A percentile compares a stretch with the other conserved stretches of the same genome.
Evolutionary conservation across 2,888 invertebrate genomes (phyloP).

Genomic region (Gisinianus flammeolus): DNA sequence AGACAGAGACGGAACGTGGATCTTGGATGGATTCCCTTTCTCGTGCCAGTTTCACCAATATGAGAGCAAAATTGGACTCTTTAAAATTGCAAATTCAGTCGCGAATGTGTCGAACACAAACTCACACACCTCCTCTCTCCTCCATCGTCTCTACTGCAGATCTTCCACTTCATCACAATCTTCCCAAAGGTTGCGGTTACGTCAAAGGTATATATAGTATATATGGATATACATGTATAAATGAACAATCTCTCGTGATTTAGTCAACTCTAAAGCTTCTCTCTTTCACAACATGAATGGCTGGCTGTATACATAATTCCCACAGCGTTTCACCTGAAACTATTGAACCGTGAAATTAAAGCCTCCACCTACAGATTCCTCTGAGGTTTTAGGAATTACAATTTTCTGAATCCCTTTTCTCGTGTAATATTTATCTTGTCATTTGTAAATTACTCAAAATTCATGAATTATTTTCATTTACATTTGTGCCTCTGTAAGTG

Average conservation of each 20-base stretch:
- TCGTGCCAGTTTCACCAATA: constrained; percentile 81
- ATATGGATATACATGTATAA: background rate
- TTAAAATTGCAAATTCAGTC: constrained; percentile 60
- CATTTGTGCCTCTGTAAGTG: too few species aligned
- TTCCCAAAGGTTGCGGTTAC: constrained; percentile 53
- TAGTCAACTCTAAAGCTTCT: background rate
- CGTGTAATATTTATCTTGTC: too few species aligned
- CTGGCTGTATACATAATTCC: background rate
- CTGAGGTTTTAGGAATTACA: too few species aligned
- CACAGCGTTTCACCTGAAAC: background rate
- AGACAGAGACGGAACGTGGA: constrained; percentile 79
- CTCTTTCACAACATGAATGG: background rate
- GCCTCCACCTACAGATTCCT: too few species aligned
- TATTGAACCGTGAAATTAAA: constrained; percentile 36
- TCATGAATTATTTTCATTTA: too few species aligned
- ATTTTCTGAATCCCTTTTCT: too few species aligned
- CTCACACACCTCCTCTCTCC: constrained; percentile 26
- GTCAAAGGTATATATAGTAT: constrained; percentile 49
- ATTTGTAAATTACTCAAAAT: too few species aligned
- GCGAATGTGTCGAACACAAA: constrained; percentile 29
- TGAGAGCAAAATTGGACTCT: constrained; percentile 73
- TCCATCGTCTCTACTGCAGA: constrained; percentile 3
- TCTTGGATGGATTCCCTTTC: constrained; percentile 86
- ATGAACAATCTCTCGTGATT: background rate
- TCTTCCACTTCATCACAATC: constrained; percentile 19